Evolutionary conservation across 2,113 vertebrate species (phyloP), one percentile per base, ranked within the genome.

Genomic region (Ahaetulla prasina): DNA sequence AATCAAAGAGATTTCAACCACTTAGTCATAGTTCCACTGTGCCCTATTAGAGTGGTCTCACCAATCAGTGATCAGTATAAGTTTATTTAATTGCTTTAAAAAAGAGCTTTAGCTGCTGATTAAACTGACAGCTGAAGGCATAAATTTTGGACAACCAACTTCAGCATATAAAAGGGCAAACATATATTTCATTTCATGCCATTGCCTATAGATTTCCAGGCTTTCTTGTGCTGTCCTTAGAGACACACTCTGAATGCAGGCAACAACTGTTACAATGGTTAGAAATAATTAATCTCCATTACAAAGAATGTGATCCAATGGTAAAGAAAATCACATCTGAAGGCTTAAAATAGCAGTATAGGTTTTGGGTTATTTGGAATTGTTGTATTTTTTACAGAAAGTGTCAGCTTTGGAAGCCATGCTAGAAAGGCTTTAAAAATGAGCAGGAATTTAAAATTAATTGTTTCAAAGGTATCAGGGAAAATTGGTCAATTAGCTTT

Each of bases 241-340:
- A 96, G 96, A 97, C 95, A 91, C 86, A 89, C 91, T 96, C 95
- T 96, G 94, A 96, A 97, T 96, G 91, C 14, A 95, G 94, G 95
- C 92, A 96, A 95, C 93, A 95, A 92, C 90, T 94, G 94, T 96
- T 96, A 95, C 91, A 97, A 97, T 93, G 95, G 95, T 96, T 95
- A 94, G 95, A 96, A 97, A 97, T 94, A 90, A 89, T 92, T 96
- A 96, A 97, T 96, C 97, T 95, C 94, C 95, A 94, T 97, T 97
- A 96, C 94, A 95, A 90, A 92, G 94, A 90, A 87, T 54, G 94
- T 95, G 96, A 97, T 96, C 95, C 95, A 96, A 97, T 52, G 96
- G 96, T 97, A 97, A 98, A 97, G 96, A 97, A 98, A 97, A 97
- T 96, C 93, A 97, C 87, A 94, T 92, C 95, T 95, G 94, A 91